Conservation (phyloP, 2,888 invertebrate genomes). For the Noctua comes region DNA sequence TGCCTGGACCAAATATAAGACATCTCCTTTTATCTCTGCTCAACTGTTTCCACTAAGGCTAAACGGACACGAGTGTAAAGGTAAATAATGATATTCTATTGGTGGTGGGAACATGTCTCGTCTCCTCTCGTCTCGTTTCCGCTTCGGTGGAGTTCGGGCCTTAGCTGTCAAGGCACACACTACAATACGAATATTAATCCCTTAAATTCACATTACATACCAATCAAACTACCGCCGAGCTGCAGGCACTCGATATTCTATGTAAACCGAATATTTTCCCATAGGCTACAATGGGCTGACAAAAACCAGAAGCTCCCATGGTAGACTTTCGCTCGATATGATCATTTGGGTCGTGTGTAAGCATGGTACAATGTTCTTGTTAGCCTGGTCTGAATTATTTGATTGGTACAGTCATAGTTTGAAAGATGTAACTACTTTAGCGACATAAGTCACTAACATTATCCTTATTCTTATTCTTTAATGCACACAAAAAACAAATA, state of each 20-base stretch:
- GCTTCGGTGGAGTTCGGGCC: too few species aligned
- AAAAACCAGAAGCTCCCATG: constrained; percentile 82
- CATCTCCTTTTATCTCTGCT: too few species aligned
- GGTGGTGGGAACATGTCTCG: too few species aligned
- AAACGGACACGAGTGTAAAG: too few species aligned
- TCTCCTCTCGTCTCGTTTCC: too few species aligned
- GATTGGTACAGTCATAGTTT: constrained; percentile 28
- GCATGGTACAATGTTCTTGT: constrained; percentile 70
- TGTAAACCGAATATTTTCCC: constrained; percentile 66
- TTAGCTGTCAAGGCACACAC: not conserved
- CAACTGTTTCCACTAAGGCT: too few species aligned
- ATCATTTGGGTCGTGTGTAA: constrained; percentile 75
- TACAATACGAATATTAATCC: not conserved
- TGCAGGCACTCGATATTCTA: constrained; percentile 48
- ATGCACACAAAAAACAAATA: too few species aligned
- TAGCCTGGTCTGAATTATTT: constrained; percentile 66
- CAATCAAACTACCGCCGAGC: constrained; percentile 40
- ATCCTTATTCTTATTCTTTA: too few species aligned
- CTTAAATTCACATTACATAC: constrained; percentile 32
- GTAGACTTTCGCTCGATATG: constrained; percentile 82
- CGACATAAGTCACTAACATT: too few species aligned
- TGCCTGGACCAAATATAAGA: too few species aligned
- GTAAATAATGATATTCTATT: too few species aligned
- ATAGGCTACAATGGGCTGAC: constrained; percentile 68
- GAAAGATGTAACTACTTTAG: not conserved